phyloP scores from a whole-genome alignment of 2,888 invertebrate species.

The Agonopterix arenella region DNA sequence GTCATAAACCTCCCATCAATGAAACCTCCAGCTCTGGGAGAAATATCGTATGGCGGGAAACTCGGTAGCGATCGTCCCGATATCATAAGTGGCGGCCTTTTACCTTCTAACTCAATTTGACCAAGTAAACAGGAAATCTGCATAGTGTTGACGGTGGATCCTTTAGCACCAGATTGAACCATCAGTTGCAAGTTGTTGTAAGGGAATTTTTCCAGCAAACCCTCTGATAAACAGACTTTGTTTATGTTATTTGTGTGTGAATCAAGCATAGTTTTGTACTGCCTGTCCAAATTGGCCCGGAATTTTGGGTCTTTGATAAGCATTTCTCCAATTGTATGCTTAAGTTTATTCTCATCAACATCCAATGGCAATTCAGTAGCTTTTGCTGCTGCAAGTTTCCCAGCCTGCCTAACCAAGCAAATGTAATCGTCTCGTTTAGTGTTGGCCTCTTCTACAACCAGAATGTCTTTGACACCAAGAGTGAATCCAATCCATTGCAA shows the following conservation, averaged over 20 bases:
- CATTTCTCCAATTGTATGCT: constrained; percentile 82
- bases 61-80: constrained; percentile 95
- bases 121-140: constrained; percentile 98
- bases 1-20: constrained; percentile 98
- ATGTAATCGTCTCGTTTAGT: constrained; percentile 82
- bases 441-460: constrained; percentile 86
- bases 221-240: constrained; percentile 88
- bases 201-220: constrained; percentile 92
- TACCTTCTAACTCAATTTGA: constrained; percentile 99
- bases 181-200: constrained; percentile 98
- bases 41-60: constrained; percentile 90
- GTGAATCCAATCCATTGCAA: constrained; percentile 96
- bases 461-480: constrained; percentile 95
- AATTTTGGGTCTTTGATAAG: constrained; percentile 85
- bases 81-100: constrained; percentile 95
- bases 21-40: constrained; percentile 96
- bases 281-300: constrained; percentile 87
- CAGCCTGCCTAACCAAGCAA: constrained; percentile 78
- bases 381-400: constrained; percentile 79
- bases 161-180: constrained; percentile 99
- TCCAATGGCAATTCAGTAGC: constrained; percentile 82
- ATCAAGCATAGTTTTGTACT: constrained; percentile 88
- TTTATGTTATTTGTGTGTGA: constrained; percentile 94
- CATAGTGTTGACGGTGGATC: constrained; percentile 98
- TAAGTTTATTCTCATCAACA: constrained; percentile 75